Base-by-base conservation (phyloP, 2,797 vertebrate genomes). In the Anabas testudineus region DNA sequence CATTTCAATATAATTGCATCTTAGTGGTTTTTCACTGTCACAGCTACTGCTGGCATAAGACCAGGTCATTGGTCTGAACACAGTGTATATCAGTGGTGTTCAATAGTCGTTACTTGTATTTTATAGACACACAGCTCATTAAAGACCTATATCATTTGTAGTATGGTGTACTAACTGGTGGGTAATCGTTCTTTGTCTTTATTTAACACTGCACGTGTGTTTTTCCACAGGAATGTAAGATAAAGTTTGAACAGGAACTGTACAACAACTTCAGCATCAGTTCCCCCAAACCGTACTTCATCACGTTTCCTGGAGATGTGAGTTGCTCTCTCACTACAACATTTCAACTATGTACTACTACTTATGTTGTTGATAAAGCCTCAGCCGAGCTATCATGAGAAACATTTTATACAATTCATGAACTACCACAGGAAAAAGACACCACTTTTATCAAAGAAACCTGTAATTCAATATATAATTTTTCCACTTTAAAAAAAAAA, bases 271-370 rank as follows among this genome's bases (percentile, higher is more conserved):
- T 99, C 92, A 85, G 58, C 89, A 80, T 95, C 88, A 93, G 88
- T 92, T 88, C 71, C 83, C 88, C 95, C 87, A 97, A 79, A 95
- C 77, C 95, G 42, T 99, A 97, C 94, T 99, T 99, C 93, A 89
- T 97, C 87, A 96, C 97, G 52, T 99, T 99, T 90, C 84, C 95
- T 90, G 98, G 97, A 92, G 97, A 99, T 79, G 98, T 99, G 92
- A 97, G 97, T 98, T 58, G 4, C 9, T 10, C 8, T 14, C n/a
- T 21, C n/a, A n/a, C 1, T 0, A 1, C 8, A 5, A 3, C 24
- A 37, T 34, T 18, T 63, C 16, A n/a, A n/a, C n/a, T n/a, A n/a
- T n/a, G n/a, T n/a, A n/a, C n/a, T n/a, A n/a, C n/a, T n/a, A n/a
- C n/a, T n/a, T n/a, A n/a, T n/a, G n/a, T n/a, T n/a, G n/a, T n/a